These are phyloP conservation scores for Herpetotheres cachinnans DNA, from an alignment of 2,113 vertebrate genomes.

Conservation along the genomic window DNA sequence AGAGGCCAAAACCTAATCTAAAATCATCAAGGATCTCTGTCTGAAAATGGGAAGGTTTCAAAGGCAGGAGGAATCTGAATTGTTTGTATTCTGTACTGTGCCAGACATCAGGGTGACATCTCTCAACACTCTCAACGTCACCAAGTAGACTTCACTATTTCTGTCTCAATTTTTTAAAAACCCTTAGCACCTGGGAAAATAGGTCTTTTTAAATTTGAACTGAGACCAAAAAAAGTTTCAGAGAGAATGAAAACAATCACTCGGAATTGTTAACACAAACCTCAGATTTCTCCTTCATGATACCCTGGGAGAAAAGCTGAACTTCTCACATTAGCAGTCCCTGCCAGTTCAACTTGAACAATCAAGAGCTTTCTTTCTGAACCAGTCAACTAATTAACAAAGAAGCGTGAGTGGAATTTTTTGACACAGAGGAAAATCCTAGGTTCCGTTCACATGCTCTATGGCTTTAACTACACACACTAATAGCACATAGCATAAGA, in stretches of 20 bases:
- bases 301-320: neutral
- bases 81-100: neutral
- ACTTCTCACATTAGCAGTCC: neutral
- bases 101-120: neutral
- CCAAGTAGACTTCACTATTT: neutral
- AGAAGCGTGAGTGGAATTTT: neutral
- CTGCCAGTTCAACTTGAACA: neutral
- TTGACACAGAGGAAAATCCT: conserved; percentile 1
- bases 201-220: neutral
- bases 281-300: neutral
- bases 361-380: neutral
- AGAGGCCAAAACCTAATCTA: neutral
- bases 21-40: neutral
- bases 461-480: neutral
- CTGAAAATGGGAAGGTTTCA: neutral
- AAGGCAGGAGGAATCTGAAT: neutral
- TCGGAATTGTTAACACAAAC: neutral
- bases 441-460: neutral
- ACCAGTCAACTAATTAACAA: conserved; percentile 25
- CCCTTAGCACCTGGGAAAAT: neutral
- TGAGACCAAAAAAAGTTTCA: neutral
- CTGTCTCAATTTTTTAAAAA: neutral
- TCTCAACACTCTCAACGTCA: neutral
- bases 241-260: neutral
- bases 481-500: neutral